Evolutionary conservation across 2,888 invertebrate genomes (phyloP).

Genomic region (Scrobipalpa atriplicella): DNA sequence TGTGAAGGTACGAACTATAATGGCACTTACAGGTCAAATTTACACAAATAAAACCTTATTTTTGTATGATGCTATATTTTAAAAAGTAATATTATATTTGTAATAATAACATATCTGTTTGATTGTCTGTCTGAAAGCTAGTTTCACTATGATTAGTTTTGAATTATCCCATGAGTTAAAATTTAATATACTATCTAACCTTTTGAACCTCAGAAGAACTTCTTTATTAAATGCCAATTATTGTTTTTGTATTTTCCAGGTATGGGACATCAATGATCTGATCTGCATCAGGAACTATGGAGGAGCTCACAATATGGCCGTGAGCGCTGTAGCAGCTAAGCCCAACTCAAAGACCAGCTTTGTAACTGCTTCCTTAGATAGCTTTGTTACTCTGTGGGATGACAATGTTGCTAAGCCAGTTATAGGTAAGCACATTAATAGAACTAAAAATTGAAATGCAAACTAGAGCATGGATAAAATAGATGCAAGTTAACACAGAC

Average conservation of each 20-base stretch:
- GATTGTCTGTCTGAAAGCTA: not conserved
- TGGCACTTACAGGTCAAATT: no score
- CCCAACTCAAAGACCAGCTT: conserved; percentile 71
- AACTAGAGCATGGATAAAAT: not conserved
- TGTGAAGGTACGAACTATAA: conserved; percentile 63
- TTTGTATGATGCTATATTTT: no score
- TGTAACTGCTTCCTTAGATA: conserved; percentile 81
- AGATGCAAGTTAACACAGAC: not conserved
- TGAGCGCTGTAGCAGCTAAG: conserved; percentile 75
- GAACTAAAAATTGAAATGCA: not conserved
- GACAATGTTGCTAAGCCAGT: conserved; percentile 60
- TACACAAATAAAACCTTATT: no score
- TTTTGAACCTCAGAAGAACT: no score
- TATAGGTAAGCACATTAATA: conserved; percentile 51
- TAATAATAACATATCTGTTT: not conserved
- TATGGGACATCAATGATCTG: conserved; percentile 78
- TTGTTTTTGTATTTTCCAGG: conserved; percentile 49
- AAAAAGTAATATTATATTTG: not conserved
- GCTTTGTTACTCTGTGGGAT: conserved; percentile 81
- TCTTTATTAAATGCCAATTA: not conserved
- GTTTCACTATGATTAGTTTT: not conserved
- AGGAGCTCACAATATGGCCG: conserved; percentile 73
- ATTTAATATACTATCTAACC: no score
- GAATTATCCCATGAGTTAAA: not conserved
- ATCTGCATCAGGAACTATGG: conserved; percentile 71